Conservation (phyloP, 2,113 vertebrate genomes). For the Capreolus pygargus region DNA sequence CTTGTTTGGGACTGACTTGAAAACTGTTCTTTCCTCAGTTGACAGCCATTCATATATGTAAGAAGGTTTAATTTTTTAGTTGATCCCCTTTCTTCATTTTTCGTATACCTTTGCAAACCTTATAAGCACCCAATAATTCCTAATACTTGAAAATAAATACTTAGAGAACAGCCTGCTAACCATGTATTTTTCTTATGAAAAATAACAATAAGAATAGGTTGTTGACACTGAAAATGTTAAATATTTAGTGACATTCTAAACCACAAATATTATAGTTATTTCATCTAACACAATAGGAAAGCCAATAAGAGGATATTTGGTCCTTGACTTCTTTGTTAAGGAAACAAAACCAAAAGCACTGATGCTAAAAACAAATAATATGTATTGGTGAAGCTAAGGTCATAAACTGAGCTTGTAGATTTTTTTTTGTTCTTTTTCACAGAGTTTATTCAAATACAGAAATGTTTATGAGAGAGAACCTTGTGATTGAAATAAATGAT, state of each 20-base stretch:
- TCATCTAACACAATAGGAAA: slow-evolving; percentile 3
- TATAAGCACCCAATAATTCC: slow-evolving; percentile 23
- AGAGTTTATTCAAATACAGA: slow-evolving; percentile 54
- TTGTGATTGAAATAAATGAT: slow-evolving; percentile 63
- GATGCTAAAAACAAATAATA: not conserved
- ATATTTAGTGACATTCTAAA: not conserved
- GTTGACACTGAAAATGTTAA: not conserved
- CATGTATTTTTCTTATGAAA: not conserved
- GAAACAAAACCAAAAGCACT: slow-evolving; percentile 39
- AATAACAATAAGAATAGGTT: not conserved
- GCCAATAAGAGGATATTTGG: not conserved
- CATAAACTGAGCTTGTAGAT: slow-evolving; percentile 14
- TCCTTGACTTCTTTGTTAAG: slow-evolving; percentile 4
- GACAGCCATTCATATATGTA: not conserved
- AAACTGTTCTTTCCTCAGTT: not conserved
- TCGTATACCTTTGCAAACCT: slow-evolving; percentile 5
- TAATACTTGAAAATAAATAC: not conserved
- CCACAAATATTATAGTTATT: not conserved
- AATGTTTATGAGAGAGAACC: slow-evolving; percentile 60
- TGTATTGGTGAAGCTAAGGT: not conserved
- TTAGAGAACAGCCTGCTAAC: not conserved
- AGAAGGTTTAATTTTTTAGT: not conserved
- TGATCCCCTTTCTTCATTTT: not conserved
- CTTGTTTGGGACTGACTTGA: not conserved
- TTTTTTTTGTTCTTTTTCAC: not conserved